Evolutionary conservation across 1,140 invertebrate species (phyloP).

Genomic region (Drosophila equinoxialis): DNA sequence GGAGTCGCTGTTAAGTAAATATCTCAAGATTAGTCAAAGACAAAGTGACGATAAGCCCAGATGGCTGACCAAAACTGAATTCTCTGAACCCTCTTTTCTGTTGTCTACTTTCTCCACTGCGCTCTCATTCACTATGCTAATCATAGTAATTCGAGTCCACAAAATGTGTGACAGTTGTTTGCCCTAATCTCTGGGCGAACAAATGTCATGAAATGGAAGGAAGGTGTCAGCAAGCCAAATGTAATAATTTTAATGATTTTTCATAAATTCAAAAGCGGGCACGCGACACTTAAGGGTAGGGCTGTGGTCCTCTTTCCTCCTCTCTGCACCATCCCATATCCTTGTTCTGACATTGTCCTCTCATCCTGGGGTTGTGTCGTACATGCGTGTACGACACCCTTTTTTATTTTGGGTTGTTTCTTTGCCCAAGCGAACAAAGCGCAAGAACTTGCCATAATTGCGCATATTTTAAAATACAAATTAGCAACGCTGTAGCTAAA

Average conservation of each 20-base stretch:
- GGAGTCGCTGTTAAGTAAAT: constrained; percentile 23
- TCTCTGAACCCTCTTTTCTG: constrained; percentile 7
- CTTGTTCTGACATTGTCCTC: constrained; percentile 3
- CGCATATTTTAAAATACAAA: constrained; percentile 82
- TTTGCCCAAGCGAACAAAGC: background rate
- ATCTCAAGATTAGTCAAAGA: constrained; percentile 46
- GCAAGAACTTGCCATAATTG: constrained; percentile 64
- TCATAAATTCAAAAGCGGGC: constrained; percentile 69
- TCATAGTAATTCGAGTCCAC: constrained; percentile 73
- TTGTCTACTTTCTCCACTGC: background rate
- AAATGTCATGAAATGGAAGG: constrained; percentile 71
- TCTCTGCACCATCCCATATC: background rate
- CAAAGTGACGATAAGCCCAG: constrained; percentile 54
- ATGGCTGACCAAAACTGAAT: constrained; percentile 37
- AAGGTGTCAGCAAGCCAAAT: constrained; percentile 79
- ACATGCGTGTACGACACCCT: background rate
- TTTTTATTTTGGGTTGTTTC: background rate
- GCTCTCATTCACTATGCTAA: constrained; percentile 54
- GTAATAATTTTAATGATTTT: constrained; percentile 82
- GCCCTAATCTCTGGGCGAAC: constrained; percentile 69
- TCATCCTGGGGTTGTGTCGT: constrained; percentile 26
- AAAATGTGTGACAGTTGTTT: constrained; percentile 78
- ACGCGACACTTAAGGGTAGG: constrained; percentile 21
- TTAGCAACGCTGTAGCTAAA: constrained; percentile 79
- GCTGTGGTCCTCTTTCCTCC: background rate